These are phyloP conservation scores for Coenonympha glycerion DNA, from an alignment of 2,888 invertebrate species.

Conservation along the genomic window DNA sequence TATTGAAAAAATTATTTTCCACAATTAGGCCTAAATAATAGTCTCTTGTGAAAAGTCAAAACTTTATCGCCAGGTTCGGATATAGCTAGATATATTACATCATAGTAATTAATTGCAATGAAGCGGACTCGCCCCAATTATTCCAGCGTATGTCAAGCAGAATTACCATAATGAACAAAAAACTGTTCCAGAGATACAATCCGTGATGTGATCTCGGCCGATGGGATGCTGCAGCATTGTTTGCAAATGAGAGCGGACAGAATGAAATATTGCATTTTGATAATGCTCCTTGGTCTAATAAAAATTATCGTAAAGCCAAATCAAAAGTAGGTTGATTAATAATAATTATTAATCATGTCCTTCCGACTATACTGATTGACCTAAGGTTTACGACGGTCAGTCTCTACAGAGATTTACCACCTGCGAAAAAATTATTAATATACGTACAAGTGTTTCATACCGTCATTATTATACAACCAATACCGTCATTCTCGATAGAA, in stretches of 20 bases:
- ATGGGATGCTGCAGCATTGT: constrained; percentile 57
- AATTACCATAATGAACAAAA: constrained; percentile 30
- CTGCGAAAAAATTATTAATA: too few species aligned
- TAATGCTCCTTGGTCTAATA: constrained; percentile 9
- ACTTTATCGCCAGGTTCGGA: too few species aligned
- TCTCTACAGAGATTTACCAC: too few species aligned
- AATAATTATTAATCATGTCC: too few species aligned
- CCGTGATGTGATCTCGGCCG: constrained; percentile 55
- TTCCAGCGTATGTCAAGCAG: constrained; percentile 11
- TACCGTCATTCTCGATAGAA: too few species aligned
- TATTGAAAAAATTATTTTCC: too few species aligned
- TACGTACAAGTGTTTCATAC: too few species aligned
- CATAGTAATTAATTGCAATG: neutral
- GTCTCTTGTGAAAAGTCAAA: too few species aligned
- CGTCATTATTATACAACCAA: neutral
- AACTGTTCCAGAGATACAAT: constrained; percentile 47
- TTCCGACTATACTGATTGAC: too few species aligned
- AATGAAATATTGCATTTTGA: constrained; percentile 45
- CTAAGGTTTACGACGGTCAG: too few species aligned
- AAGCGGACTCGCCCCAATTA: constrained; percentile 4
- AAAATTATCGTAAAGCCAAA: neutral
- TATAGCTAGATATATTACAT: too few species aligned
- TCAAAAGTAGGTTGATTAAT: neutral
- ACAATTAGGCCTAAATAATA: too few species aligned
- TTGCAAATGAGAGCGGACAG: constrained; percentile 61